phyloP scores from a whole-genome alignment of 2,888 invertebrate genomes.

The Scaptomyza parva region DNA sequence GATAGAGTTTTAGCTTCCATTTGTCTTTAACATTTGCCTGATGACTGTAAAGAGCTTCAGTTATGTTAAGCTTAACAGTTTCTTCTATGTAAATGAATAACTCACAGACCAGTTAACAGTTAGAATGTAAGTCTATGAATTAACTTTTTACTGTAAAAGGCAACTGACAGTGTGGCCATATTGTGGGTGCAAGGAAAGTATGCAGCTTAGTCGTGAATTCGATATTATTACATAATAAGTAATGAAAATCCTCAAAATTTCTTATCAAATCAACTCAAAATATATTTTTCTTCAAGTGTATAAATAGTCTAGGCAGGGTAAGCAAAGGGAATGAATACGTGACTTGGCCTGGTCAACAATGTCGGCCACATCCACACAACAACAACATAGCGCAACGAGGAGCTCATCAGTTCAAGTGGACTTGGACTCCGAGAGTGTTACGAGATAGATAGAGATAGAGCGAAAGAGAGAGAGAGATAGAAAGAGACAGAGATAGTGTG shows the following conservation, averaged over 20 bases:
- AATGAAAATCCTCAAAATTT: not conserved
- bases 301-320: not conserved
- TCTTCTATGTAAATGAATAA: not conserved
- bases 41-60: not conserved
- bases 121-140: no score
- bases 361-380: conserved; percentile 45
- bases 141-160: no score
- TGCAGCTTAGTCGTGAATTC: not conserved
- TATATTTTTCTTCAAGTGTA: not conserved
- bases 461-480: no score
- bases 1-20: no score
- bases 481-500: not conserved
- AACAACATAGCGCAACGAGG: conserved; percentile 38
- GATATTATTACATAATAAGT: no score
- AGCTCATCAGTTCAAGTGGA: conserved; percentile 51
- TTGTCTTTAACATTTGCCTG: not conserved
- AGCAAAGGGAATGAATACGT: not conserved
- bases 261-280: no score
- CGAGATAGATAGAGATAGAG: not conserved
- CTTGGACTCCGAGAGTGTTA: not conserved
- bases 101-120: no score
- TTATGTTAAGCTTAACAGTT: not conserved
- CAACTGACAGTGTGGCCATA: not conserved
- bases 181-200: not conserved
- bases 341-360: conserved; percentile 45